Conservation (phyloP, 2,888 invertebrate species). For the Physocephala rufipes region DNA sequence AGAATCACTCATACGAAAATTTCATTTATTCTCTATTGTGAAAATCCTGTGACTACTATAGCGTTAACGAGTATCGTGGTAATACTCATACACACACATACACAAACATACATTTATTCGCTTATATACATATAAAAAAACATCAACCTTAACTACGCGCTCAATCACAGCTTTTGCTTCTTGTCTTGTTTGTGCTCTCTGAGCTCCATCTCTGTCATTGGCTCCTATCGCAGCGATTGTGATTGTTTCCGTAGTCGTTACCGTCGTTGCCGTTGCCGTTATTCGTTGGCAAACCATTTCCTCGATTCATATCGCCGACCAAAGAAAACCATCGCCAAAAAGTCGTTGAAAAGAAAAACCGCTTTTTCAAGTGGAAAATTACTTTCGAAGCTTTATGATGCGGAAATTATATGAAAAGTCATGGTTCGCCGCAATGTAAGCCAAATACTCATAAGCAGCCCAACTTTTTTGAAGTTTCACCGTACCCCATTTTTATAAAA, state of each 20-base stretch:
- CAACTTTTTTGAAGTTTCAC: neutral
- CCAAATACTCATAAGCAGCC: conserved; percentile 9
- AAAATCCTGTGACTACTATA: neutral
- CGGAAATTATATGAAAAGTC: conserved; percentile 65
- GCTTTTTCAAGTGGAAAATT: conserved; percentile 63
- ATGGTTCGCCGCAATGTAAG: conserved; percentile 48
- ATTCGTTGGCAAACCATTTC: neutral
- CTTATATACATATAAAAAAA: neutral
- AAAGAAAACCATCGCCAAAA: conserved; percentile 8
- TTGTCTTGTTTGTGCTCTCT: neutral
- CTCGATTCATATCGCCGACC: neutral
- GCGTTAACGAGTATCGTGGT: no score
- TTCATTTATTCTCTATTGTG: conserved; percentile 31
- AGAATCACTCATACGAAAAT: conserved; percentile 2
- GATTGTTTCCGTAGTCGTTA: neutral
- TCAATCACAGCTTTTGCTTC: no score
- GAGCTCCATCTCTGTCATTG: no score
- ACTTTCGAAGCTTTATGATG: conserved; percentile 64
- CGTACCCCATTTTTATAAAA: neutral
- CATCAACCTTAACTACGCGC: no score
- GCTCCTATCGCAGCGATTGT: neutral
- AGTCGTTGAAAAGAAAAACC: conserved; percentile 35
- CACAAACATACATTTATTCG: neutral
- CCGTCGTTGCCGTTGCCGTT: neutral
- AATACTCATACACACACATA: neutral